Base-by-base conservation (phyloP, 2,113 vertebrate species). In the Cochlearius cochlearius region DNA sequence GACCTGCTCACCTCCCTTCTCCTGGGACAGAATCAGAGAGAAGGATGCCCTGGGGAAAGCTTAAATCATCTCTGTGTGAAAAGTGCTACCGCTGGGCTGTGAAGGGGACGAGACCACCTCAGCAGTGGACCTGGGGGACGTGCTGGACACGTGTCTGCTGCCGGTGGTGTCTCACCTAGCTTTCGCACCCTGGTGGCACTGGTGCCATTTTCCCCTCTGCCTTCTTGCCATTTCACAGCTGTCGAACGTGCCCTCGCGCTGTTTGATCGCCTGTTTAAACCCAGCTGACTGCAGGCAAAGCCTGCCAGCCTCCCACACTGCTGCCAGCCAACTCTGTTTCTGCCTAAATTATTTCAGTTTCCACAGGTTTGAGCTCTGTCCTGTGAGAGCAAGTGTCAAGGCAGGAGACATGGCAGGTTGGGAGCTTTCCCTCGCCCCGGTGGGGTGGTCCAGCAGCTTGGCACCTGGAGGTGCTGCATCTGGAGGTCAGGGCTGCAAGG, bases 351-450 rank as follows among this genome's bases (percentile, higher is more conserved):
- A 30, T 52, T 79, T 67, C 53, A 43, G 27, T 53, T 89, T 62
- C 59, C 72, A 30, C 5, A 11, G 30, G 23, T 60, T 39, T 63
- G 62, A 32, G 49, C 21, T 59, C 58, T 56, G 29, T n/a, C n/a
- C 72, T 41, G 29, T 3, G 3, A 20, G 32, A 55, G 8, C 1
- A n/a, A 39, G 4, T 39, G 34, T 15, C 68, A 26, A 30, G 34
- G 47, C 78, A 83, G 79, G 75, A 83, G 63, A 20, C 20, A 1
- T 0, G 3, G 29, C 20, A 7, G 19, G 15, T 23, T 29, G 56
- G 3, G 29, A 38, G n/a, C 36, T 26, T 27, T 34, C 15, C 22
- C 67, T 58, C 14, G 3, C 26, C 2, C 1, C 0, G 0, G 15
- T 11, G 47, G n/a, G 17, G 39, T 3, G 25, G 34, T 17, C 29